phyloP scores from a whole-genome alignment of 2,888 invertebrate genomes.

The Ectropis crepuscularia region DNA sequence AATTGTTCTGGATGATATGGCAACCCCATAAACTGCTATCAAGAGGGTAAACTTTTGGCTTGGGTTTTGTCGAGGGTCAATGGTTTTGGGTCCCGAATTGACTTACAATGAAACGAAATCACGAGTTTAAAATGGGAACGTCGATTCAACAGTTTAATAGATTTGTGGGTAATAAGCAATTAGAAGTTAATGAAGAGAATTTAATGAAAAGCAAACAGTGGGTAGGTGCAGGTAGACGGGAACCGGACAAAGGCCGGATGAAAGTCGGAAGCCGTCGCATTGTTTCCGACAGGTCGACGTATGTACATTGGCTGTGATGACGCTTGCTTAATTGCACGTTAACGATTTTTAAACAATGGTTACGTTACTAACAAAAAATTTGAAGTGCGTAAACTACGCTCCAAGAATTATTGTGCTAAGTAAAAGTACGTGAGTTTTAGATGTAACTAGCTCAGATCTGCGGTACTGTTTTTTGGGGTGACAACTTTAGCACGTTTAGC shows the following conservation, averaged over 20 bases:
- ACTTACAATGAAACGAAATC: background rate
- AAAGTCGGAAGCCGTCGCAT: conserved; percentile 19
- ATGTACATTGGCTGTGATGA: background rate
- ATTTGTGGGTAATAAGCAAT: conserved; percentile 20
- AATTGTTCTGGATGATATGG: conserved; percentile 32
- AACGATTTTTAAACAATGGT: background rate
- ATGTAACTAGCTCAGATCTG: too few relatives aligned
- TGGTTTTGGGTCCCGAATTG: background rate
- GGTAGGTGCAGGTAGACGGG: conserved; percentile 15
- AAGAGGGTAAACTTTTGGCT: conserved; percentile 27
- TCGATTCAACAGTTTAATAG: conserved; percentile 2
- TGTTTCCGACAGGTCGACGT: conserved; percentile 24
- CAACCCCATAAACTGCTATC: conserved; percentile 23
- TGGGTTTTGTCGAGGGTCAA: conserved; percentile 12
- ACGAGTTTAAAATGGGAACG: background rate
- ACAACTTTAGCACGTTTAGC: too few relatives aligned
- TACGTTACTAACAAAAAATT: too few relatives aligned
- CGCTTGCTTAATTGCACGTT: background rate
- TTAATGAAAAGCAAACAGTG: conserved; percentile 23
- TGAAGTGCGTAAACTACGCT: too few relatives aligned
- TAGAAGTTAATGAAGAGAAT: conserved; percentile 20
- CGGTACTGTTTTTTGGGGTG: too few relatives aligned
- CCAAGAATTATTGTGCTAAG: too few relatives aligned
- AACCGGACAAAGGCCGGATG: conserved; percentile 18
- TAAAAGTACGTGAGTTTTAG: too few relatives aligned